phyloP scores from a whole-genome alignment of 2,888 invertebrate species.

The Spisula subtruncata region DNA sequence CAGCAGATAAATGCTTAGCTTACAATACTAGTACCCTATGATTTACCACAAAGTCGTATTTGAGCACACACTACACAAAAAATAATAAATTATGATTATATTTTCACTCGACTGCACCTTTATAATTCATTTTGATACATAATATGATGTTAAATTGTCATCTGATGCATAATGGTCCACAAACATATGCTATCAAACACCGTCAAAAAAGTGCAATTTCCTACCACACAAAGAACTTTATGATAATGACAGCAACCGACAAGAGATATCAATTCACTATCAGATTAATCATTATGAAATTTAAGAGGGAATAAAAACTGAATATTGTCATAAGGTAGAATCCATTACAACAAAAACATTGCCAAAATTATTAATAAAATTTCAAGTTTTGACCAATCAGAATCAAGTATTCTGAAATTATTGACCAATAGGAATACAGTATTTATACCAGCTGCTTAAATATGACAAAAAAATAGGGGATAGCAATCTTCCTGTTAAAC shows the following conservation, averaged over 20 bases:
- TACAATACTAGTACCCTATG: no score
- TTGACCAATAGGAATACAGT: background rate
- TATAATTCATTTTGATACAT: background rate
- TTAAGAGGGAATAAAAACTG: background rate
- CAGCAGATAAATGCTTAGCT: no score
- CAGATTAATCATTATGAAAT: background rate
- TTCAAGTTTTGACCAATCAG: slow-evolving; percentile 8
- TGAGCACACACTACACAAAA: no score
- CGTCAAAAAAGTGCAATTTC: background rate
- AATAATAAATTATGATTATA: no score
- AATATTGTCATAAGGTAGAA: background rate
- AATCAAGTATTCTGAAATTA: background rate
- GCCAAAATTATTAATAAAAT: background rate
- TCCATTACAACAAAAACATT: background rate
- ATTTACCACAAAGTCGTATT: no score
- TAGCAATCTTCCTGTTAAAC: background rate
- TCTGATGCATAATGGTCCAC: background rate
- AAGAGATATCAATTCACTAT: background rate
- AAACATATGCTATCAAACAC: background rate
- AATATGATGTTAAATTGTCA: background rate
- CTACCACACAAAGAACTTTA: background rate
- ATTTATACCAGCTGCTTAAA: background rate
- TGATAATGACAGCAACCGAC: background rate
- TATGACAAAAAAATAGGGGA: background rate
- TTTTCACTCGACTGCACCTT: no score